phyloP scores from a whole-genome alignment of 2,888 invertebrate species.

The Drosophila demipolita region DNA sequence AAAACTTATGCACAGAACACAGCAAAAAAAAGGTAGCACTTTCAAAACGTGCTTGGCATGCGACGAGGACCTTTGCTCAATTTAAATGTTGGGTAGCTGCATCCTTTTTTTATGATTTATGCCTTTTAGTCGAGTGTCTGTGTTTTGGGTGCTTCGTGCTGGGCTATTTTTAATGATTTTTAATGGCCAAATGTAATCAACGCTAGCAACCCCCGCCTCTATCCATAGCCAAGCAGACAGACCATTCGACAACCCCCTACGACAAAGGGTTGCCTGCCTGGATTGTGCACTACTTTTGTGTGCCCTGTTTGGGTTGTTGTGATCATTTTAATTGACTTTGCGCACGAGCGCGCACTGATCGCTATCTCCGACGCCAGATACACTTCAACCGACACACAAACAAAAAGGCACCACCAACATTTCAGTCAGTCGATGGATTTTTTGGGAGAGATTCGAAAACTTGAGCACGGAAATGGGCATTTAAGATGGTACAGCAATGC shows the following conservation, averaged over 20 bases:
- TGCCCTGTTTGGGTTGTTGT: constrained; percentile 63
- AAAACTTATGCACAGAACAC: constrained; percentile 35
- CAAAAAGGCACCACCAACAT: constrained; percentile 13
- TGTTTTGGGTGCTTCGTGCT: constrained; percentile 50
- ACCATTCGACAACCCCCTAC: constrained; percentile 27
- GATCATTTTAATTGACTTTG: constrained; percentile 80
- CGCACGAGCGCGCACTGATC: constrained; percentile 72
- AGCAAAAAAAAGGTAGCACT: constrained; percentile 15
- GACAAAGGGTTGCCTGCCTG: constrained; percentile 55
- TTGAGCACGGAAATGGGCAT: constrained; percentile 59
- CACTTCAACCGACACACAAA: constrained; percentile 39
- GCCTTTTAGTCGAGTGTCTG: constrained; percentile 41
- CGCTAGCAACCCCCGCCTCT: constrained; percentile 52
- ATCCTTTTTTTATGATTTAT: constrained; percentile 66
- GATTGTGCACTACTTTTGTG: constrained; percentile 9
- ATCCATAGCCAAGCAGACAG: background rate
- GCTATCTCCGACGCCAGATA: constrained; percentile 39
- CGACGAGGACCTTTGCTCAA: constrained; percentile 26
- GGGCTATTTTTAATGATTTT: constrained; percentile 71
- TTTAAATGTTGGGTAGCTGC: constrained; percentile 36
- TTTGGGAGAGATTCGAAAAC: constrained; percentile 28
- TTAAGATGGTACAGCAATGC: constrained; percentile 37
- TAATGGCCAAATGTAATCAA: constrained; percentile 78
- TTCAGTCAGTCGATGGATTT: constrained; percentile 40
- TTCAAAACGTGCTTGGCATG: constrained; percentile 52